Evolutionary conservation across 2,888 invertebrate species (phyloP).

Genomic region (Drosophila borborema): DNA sequence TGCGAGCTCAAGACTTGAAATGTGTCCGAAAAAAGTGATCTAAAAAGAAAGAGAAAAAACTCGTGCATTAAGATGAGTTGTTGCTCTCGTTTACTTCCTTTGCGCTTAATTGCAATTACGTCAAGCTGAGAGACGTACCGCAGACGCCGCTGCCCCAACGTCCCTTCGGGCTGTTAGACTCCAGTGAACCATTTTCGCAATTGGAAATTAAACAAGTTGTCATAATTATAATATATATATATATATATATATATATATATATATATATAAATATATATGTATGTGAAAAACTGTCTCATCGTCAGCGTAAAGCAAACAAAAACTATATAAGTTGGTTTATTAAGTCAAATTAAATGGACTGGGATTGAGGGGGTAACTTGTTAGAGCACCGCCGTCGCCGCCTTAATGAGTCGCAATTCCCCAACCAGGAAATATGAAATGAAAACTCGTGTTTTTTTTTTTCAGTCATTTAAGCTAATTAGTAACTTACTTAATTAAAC

Average conservation of each 20-base stretch:
- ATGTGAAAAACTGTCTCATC: constrained; percentile 24
- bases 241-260: too few relatives aligned
- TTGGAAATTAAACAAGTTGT: constrained; percentile 65
- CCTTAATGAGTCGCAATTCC: constrained; percentile 38
- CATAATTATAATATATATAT: constrained; percentile 61
- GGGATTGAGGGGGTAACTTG: constrained; percentile 37
- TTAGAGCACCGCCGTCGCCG: constrained; percentile 44
- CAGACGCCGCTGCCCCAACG: too few relatives aligned
- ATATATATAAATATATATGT: constrained; percentile 7
- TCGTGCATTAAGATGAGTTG: constrained; percentile 32
- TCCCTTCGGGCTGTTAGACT: not conserved
- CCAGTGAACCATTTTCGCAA: constrained; percentile 48
- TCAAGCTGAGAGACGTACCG: constrained; percentile 37
- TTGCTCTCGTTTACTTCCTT: constrained; percentile 65
- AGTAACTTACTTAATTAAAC: constrained; percentile 19
- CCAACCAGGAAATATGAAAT: constrained; percentile 39
- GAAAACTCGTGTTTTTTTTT: constrained; percentile 1
- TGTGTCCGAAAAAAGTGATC: constrained; percentile 27
- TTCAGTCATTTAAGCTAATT: constrained; percentile 9
- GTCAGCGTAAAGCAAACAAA: not conserved
- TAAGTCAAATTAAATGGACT: constrained; percentile 67
- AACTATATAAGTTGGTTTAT: constrained; percentile 42
- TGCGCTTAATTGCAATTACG: constrained; percentile 76
- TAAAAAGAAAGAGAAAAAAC: constrained; percentile 3
- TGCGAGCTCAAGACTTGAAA: constrained; percentile 16